phyloP scores from a whole-genome alignment of 1,140 invertebrate genomes.

The Aphelenchoides avenae region DNA sequence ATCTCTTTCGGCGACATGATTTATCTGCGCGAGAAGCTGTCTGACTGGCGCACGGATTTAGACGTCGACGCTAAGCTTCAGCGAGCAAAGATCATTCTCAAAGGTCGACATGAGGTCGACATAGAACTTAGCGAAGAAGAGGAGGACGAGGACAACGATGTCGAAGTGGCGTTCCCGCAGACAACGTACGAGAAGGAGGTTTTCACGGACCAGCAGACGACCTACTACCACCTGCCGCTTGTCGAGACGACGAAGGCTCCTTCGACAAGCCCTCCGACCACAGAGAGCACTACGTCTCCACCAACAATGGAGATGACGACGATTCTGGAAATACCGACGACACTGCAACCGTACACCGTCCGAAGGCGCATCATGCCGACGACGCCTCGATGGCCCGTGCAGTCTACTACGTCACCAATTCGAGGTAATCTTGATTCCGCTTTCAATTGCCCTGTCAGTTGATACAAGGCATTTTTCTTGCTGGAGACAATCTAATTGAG shows the following conservation, averaged over 20 bases:
- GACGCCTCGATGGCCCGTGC: neutral
- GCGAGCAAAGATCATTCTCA: slow-evolving; percentile 13
- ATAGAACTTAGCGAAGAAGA: slow-evolving; percentile 15
- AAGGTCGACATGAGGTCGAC: slow-evolving; percentile 26
- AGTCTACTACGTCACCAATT: neutral
- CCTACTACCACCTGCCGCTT: too few relatives aligned
- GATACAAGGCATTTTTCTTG: too few relatives aligned
- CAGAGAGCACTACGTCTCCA: too few relatives aligned
- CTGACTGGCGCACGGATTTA: slow-evolving; percentile 40
- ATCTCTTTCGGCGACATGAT: slow-evolving; percentile 29
- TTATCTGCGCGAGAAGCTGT: slow-evolving; percentile 36
- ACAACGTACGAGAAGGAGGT: slow-evolving; percentile 1
- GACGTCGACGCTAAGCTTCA: slow-evolving; percentile 40
- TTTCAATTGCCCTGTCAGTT: too few relatives aligned
- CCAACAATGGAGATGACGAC: slow-evolving; percentile 7
- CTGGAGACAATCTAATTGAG: too few relatives aligned
- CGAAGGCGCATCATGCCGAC: neutral
- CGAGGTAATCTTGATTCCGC: too few relatives aligned
- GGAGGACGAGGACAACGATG: slow-evolving; percentile 29
- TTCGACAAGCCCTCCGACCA: too few relatives aligned
- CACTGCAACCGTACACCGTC: neutral
- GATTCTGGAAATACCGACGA: neutral
- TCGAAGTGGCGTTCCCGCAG: slow-evolving; percentile 20
- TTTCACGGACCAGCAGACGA: neutral
- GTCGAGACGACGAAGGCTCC: too few relatives aligned